Evolutionary conservation across 2,113 vertebrate genomes (phyloP).

Genomic region (Chionomys nivalis): DNA sequence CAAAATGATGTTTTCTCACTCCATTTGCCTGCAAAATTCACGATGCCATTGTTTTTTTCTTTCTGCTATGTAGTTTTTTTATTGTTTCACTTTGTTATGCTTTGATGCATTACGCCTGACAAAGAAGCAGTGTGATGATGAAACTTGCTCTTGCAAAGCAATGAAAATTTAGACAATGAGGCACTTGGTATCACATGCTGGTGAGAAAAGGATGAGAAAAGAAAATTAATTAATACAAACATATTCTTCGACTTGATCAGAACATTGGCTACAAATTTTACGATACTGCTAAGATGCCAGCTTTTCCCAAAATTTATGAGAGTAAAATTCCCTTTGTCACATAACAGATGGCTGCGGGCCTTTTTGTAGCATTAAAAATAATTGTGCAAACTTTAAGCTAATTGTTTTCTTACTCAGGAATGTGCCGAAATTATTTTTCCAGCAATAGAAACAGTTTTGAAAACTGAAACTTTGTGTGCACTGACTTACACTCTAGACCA

Average conservation of each 20-base stretch:
- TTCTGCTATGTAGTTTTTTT: not conserved
- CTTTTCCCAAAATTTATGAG: constrained; percentile 60
- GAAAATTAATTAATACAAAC: not conserved
- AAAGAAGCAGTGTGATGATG: not conserved
- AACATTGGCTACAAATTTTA: not conserved
- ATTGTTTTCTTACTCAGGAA: constrained; percentile 60
- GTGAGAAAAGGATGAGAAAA: not conserved
- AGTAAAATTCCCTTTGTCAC: constrained; percentile 59
- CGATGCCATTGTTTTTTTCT: too few relatives aligned
- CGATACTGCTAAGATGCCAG: constrained; percentile 56
- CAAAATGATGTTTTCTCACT: too few relatives aligned
- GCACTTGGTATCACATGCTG: not conserved
- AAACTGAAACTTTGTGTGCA: not conserved
- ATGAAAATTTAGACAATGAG: not conserved
- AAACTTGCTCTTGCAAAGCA: not conserved
- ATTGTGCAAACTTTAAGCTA: constrained; percentile 58
- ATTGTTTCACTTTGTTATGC: not conserved
- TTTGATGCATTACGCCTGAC: not conserved
- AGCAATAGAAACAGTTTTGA: not conserved
- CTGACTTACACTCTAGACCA: constrained; percentile 23
- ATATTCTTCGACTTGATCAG: not conserved
- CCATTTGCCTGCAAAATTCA: too few relatives aligned
- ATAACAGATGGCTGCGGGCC: constrained; percentile 72
- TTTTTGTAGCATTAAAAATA: constrained; percentile 65
- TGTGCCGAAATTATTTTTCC: not conserved